These are phyloP conservation scores for Melinopterus prodromus DNA, from an alignment of 2,888 invertebrate genomes.

Conservation along the genomic window DNA sequence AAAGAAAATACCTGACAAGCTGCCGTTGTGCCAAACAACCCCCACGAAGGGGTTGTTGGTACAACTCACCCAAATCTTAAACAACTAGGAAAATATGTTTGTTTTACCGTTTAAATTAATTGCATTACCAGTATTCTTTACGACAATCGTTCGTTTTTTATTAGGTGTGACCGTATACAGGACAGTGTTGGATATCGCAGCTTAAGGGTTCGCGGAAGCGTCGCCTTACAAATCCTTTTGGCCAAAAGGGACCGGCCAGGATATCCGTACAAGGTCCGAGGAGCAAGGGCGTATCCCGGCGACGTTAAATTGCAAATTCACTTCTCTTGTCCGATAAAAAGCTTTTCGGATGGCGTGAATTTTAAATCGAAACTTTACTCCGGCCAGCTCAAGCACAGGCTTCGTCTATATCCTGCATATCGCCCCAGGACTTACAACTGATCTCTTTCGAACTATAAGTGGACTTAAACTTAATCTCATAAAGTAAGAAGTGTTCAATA, in stretches of 20 bases:
- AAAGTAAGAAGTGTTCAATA: no score
- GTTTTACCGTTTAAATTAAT: no score
- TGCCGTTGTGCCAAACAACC: no score
- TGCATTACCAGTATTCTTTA: no score
- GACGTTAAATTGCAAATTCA: constrained; percentile 61
- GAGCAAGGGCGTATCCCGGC: constrained; percentile 39
- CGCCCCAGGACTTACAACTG: no score
- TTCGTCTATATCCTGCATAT: no score
- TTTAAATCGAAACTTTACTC: constrained; percentile 53
- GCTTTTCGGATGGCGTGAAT: constrained; percentile 57
- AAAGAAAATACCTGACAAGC: no score
- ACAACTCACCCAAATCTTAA: no score
- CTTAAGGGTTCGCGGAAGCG: constrained; percentile 32
- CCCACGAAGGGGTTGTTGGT: no score
- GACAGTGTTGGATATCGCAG: neutral
- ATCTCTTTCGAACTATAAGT: no score
- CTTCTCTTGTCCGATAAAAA: constrained; percentile 63
- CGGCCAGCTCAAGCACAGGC: neutral
- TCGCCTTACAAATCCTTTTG: constrained; percentile 60
- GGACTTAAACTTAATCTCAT: no score
- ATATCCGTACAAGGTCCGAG: constrained; percentile 49
- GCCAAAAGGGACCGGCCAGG: constrained; percentile 52
- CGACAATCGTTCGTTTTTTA: neutral
- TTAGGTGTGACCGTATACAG: neutral
- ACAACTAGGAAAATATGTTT: no score